A percentile compares a stretch with the other conserved stretches of the same genome.
These are phyloP conservation scores for Phania funesta DNA, from an alignment of 2,888 invertebrate species.

Conservation along the genomic window DNA sequence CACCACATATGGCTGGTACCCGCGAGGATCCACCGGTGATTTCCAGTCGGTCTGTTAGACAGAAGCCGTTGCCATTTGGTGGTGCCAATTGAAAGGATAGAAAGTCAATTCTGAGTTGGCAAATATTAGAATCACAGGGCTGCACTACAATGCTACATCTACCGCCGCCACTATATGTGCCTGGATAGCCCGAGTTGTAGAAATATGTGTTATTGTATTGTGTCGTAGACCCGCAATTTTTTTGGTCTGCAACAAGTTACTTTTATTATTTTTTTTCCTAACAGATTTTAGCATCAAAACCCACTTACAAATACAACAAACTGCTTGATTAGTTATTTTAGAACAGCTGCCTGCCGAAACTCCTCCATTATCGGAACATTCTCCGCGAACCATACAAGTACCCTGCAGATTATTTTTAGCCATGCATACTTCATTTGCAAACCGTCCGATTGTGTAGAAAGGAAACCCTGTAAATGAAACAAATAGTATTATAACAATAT, in stretches of 20 bases:
- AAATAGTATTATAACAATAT: too few species aligned
- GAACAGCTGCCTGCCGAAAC: constrained; percentile 88
- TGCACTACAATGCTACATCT: constrained; percentile 87
- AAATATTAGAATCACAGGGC: constrained; percentile 83
- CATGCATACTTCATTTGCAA: constrained; percentile 86
- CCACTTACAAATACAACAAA: constrained; percentile 90
- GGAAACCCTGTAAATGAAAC: constrained; percentile 83
- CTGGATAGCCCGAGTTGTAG: constrained; percentile 88
- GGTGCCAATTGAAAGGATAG: constrained; percentile 86
- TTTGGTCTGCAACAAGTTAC: constrained; percentile 82
- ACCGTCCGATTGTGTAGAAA: constrained; percentile 88
- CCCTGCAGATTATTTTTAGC: constrained; percentile 86
- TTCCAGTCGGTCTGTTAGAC: constrained; percentile 86
- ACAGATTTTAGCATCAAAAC: background rate
- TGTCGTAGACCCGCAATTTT: constrained; percentile 86
- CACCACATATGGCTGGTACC: constrained; percentile 88
- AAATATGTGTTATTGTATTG: constrained; percentile 92
- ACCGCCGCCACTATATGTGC: constrained; percentile 85
- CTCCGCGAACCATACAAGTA: constrained; percentile 88
- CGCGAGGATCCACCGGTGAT: constrained; percentile 86
- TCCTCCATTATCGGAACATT: constrained; percentile 87
- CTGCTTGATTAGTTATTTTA: constrained; percentile 84
- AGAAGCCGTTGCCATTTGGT: constrained; percentile 87
- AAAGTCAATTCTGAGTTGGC: constrained; percentile 89
- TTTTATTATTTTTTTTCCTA: background rate